A percentile compares a stretch with the other conserved stretches of the same genome.
Evolutionary conservation across 2,113 vertebrate genomes (phyloP).

Genomic region (Amazona guildingii): DNA sequence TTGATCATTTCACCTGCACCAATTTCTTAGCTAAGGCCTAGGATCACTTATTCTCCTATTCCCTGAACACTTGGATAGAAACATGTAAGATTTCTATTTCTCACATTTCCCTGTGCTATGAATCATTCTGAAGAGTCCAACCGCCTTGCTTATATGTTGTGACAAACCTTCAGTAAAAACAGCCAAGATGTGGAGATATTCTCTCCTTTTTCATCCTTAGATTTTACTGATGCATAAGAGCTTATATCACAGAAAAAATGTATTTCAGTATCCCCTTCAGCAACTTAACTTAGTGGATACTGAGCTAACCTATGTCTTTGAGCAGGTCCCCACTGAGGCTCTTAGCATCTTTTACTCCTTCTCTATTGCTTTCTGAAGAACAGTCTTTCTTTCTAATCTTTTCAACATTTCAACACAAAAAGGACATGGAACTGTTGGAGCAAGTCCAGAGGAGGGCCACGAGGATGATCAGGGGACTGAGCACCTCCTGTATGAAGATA

Average conservation of each 20-base stretch:
- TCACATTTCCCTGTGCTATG: background rate
- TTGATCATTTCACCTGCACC: background rate
- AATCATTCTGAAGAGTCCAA: background rate
- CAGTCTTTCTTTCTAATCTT: background rate
- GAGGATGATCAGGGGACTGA: too few species aligned
- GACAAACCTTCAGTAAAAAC: background rate
- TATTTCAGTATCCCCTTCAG: background rate
- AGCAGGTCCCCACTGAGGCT: background rate
- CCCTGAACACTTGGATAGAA: background rate
- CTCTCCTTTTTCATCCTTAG: background rate
- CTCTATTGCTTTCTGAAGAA: background rate
- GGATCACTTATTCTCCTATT: background rate
- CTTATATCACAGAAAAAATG: background rate
- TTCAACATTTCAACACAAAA: background rate
- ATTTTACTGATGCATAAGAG: background rate
- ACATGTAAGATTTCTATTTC: rapidly evolving
- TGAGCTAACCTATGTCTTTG: background rate
- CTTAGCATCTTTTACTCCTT: background rate
- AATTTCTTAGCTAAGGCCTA: background rate
- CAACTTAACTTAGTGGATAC: background rate
- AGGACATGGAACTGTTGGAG: too few species aligned
- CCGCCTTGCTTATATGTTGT: background rate
- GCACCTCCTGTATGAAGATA: too few species aligned
- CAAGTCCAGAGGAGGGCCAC: too few species aligned
- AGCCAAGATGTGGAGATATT: background rate